Conservation (phyloP, 2,888 invertebrate species). For the Halictus quadricinctus region DNA sequence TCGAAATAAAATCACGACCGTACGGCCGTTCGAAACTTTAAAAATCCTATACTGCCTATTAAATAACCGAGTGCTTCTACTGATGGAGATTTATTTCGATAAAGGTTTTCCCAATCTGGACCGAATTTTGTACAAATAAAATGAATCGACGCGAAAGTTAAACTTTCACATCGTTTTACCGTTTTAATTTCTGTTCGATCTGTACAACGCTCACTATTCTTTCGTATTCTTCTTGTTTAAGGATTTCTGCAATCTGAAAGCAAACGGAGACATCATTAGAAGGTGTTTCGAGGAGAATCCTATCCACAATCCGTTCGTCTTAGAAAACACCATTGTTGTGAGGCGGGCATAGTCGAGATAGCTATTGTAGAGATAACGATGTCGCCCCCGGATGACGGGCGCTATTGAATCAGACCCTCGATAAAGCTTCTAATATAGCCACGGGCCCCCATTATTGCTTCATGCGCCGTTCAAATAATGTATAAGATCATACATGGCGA, state of each 20-base stretch:
- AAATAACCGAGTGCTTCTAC: neutral
- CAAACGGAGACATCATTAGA: constrained; percentile 39
- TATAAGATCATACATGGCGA: constrained; percentile 5
- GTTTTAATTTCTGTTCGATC: neutral
- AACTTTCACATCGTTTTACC: neutral
- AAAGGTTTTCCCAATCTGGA: neutral
- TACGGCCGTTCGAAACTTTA: neutral
- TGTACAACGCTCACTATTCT: neutral
- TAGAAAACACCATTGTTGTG: constrained; percentile 66
- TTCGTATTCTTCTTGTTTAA: constrained; percentile 36
- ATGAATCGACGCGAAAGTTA: too few species aligned
- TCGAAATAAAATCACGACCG: constrained; percentile 14
- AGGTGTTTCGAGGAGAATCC: constrained; percentile 28
- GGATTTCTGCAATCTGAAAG: constrained; percentile 45
- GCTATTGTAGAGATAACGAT: constrained; percentile 70
- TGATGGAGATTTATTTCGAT: neutral
- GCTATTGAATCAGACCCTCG: constrained; percentile 65
- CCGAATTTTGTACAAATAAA: neutral
- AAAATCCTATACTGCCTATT: neutral
- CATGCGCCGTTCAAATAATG: constrained; percentile 7
- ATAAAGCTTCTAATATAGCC: constrained; percentile 60
- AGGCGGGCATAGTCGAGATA: constrained; percentile 50
- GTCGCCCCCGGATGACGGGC: constrained; percentile 64
- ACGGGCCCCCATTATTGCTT: constrained; percentile 34
- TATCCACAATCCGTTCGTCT: constrained; percentile 55